These are phyloP conservation scores for Mantis religiosa DNA, from an alignment of 2,888 invertebrate genomes.

Conservation along the genomic window DNA sequence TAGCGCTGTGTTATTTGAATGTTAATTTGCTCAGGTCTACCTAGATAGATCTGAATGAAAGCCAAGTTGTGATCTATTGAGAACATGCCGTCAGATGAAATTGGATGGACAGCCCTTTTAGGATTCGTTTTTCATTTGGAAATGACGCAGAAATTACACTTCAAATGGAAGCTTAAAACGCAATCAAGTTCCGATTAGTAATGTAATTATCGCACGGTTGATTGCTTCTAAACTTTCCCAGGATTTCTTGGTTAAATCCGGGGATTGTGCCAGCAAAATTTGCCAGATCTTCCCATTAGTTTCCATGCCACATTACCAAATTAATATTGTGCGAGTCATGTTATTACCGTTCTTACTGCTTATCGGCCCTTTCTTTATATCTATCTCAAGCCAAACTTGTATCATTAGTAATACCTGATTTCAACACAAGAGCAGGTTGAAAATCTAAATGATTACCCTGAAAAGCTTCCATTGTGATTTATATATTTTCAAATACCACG, in stretches of 20 bases:
- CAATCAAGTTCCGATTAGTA: background rate
- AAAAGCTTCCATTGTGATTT: too few relatives aligned
- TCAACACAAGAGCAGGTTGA: too few relatives aligned
- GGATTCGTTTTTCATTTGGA: background rate
- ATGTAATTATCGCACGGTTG: background rate
- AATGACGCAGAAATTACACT: background rate
- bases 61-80: background rate
- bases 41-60: background rate
- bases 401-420: too few relatives aligned
- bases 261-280: background rate
- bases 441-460: too few relatives aligned
- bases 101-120: background rate
- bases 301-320: too few relatives aligned
- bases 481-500: too few relatives aligned
- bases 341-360: too few relatives aligned
- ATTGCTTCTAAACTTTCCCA: background rate
- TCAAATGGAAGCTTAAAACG: background rate
- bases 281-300: background rate
- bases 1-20: background rate
- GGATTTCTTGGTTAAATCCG: background rate
- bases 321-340: too few relatives aligned
- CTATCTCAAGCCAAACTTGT: too few relatives aligned
- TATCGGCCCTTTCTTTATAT: too few relatives aligned
- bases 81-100: background rate
- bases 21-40: background rate